phyloP scores from a whole-genome alignment of 1,140 invertebrate species.

The Megathymus violae region DNA sequence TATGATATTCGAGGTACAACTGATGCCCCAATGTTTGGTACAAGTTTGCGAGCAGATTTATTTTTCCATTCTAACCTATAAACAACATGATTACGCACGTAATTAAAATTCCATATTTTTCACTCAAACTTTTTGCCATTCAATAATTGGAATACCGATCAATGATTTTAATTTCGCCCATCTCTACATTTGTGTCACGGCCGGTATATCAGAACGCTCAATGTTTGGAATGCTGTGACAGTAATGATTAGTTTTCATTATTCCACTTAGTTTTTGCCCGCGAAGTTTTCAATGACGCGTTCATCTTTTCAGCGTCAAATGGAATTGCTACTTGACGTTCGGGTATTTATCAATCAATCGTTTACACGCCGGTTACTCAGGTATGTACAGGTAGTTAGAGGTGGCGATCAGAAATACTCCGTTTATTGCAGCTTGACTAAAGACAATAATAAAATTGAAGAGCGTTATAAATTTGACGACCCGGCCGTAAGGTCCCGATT shows the following conservation, averaged over 20 bases:
- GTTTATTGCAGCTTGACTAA: no score
- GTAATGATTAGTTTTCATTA: conserved; percentile 28
- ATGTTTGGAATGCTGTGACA: conserved; percentile 25
- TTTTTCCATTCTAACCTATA: no score
- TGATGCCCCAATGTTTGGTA: no score
- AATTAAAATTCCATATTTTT: no score
- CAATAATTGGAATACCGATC: conserved; percentile 11
- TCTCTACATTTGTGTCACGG: conserved; percentile 18
- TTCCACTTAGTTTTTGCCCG: conserved; percentile 22
- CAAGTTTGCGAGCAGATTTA: no score
- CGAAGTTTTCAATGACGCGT: conserved; percentile 14
- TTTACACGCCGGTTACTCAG: not conserved
- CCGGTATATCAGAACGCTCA: conserved; percentile 7
- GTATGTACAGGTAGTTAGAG: not conserved
- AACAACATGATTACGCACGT: no score
- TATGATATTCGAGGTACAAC: no score
- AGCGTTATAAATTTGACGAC: no score
- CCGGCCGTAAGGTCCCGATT: no score
- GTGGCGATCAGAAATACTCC: not conserved
- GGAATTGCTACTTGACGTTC: conserved; percentile 15
- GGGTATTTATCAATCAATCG: conserved; percentile 1
- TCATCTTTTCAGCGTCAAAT: conserved; percentile 5
- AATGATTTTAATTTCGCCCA: conserved; percentile 5
- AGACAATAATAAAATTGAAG: no score
- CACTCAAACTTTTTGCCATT: no score